phyloP scores from a whole-genome alignment of 2,888 invertebrate genomes.

The Eulithis prunata region DNA sequence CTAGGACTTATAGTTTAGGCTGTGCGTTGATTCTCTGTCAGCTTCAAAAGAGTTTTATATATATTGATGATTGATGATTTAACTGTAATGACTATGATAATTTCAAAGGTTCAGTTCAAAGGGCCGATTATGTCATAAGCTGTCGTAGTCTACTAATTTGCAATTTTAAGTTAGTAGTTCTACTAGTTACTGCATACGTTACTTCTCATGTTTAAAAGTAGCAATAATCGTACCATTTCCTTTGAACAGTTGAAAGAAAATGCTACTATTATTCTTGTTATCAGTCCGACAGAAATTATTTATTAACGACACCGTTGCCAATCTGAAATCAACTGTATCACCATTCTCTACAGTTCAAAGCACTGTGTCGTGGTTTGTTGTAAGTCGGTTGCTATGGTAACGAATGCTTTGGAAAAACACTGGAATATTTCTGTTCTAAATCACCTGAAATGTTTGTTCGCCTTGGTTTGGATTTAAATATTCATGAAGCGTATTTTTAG shows the following conservation, averaged over 20 bases:
- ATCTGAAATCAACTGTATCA: conserved; percentile 20
- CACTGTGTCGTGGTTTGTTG: conserved; percentile 48
- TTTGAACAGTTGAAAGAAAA: conserved; percentile 19
- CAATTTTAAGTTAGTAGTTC: too few relatives aligned
- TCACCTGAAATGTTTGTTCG: conserved; percentile 47
- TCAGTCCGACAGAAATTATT: conserved; percentile 35
- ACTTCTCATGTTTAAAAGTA: conserved; percentile 4
- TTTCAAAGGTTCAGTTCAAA: too few relatives aligned
- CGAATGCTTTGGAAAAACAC: conserved; percentile 45
- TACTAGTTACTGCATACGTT: too few relatives aligned
- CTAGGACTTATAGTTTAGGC: too few relatives aligned
- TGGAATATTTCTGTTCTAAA: conserved; percentile 34
- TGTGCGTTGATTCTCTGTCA: too few relatives aligned
- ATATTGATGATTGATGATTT: too few relatives aligned
- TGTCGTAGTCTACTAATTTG: too few relatives aligned
- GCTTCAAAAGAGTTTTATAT: too few relatives aligned
- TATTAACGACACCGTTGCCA: conserved; percentile 29
- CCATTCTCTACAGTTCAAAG: conserved; percentile 26
- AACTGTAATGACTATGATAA: too few relatives aligned
- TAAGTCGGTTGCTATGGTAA: conserved; percentile 56
- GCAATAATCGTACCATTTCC: conserved; percentile 31
- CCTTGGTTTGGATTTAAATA: conserved; percentile 35
- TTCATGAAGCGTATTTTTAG: conserved; percentile 36
- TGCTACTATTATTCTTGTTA: conserved; percentile 15
- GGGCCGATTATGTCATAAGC: too few relatives aligned